Base-by-base conservation (phyloP, 2,888 invertebrate genomes). In the Quadroppia sp. region DNA sequence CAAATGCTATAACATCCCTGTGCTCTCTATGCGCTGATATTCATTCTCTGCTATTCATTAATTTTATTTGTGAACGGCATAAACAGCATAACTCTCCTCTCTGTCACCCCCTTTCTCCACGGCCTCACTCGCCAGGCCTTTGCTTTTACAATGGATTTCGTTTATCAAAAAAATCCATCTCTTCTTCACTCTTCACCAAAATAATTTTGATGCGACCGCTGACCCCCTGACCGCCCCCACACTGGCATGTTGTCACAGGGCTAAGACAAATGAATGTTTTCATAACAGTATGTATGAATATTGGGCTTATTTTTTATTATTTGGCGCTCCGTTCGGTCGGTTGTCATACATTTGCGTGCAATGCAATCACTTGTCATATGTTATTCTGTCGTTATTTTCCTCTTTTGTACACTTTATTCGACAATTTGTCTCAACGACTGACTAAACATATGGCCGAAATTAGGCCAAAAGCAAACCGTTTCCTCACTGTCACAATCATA, bases 11-110 rank as follows among this genome's bases (percentile, higher is more conserved):
- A n/a, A 23, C 13, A 56, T 11, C 23, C 32, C 61, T 61, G 32
- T n/a, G 61, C 61, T 32, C 30, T 67, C 45, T 69, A n/a, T 69
- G 69, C 69, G 45, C 69, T 69, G 69, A 25, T 69, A 69, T 69
- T 69, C n/a, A n/a, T n/a, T 69, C 28, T 25, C 59, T 59, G 59
- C 69, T 45, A 69, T 69, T 69, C 69, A 69, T 69, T 69, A 69
- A 69, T 69, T 69, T 69, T 69, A 69, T 69, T n/a, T 69, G 45
- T 69, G 42, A 42, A 45, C 45, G 25, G 20, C 36, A 69, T 15
- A n/a, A 6, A 45, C n/a, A 36, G 15, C 40, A 36, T 25, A 23
- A 25, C 69, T 25, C 45, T n/a, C 36, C 69, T 69, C 69, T 69
- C 69, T 2, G 32, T 42, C n/a, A n/a, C n/a, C 11, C 20, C 48